phyloP scores from a whole-genome alignment of 2,113 vertebrate genomes.

The Eulacestoma nigropectus region DNA sequence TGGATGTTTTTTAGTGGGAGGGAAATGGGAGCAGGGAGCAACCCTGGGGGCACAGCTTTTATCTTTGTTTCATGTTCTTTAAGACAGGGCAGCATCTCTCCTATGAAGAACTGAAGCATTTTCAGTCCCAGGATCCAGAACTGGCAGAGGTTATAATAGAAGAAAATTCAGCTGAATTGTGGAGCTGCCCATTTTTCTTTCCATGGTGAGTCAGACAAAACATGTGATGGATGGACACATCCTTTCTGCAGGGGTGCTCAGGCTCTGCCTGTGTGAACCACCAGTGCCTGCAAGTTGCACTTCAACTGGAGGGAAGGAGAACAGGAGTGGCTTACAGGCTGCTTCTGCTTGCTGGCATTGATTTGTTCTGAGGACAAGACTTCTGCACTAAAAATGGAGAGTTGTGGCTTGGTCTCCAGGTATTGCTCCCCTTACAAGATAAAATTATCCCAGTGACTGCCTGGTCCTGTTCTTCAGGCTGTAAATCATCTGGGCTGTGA shows the following conservation, averaged over 20 bases:
- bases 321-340: neutral
- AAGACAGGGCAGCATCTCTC: conserved; percentile 68
- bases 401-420: neutral
- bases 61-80: neutral
- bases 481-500: neutral
- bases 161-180: conserved; percentile 61
- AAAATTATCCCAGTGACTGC: neutral
- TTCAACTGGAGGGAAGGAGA: neutral
- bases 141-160: conserved; percentile 62
- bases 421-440: neutral
- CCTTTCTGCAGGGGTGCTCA: neutral
- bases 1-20: neutral
- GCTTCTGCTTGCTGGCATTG: neutral
- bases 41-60: neutral
- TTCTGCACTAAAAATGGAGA: neutral
- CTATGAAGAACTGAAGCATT: conserved; percentile 63
- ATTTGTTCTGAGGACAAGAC: neutral
- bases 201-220: conserved; percentile 66
- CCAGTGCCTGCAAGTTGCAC: neutral
- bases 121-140: conserved; percentile 69
- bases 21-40: neutral
- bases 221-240: neutral
- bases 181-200: conserved; percentile 69
- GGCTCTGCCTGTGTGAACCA: neutral
- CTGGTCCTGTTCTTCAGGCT: neutral